Base-by-base conservation (phyloP, 1,140 invertebrate species). In the Stegodyphus mimosarum region DNA sequence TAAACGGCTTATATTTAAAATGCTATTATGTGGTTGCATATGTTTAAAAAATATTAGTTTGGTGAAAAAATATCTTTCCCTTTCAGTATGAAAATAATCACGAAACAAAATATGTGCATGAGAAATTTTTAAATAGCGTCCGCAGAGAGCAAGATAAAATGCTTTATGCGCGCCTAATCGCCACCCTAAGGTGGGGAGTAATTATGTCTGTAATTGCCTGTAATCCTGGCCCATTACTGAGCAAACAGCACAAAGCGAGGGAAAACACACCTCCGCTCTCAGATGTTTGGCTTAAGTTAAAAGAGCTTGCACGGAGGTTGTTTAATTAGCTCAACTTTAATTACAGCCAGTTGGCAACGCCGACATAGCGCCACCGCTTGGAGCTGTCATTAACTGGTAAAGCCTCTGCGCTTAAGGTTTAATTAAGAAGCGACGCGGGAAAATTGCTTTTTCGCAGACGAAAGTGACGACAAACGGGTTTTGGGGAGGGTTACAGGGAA, bases 261-360 rank as follows among this genome's bases (percentile, higher is more conserved):
- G 69, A 81, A 81, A 78, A 66, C 48, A 53, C 76, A 52, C 11
- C 69, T 50, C 51, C 18, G 78, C 69, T 81, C 69, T 55, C 70
- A 72, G 78, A 81, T 78, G 78, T 67, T 81, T 60, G 9, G 52
- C 69, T 81, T 17, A 81, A 78, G 76, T 18, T 81, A 81, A 81
- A 72, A 72, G 77, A 55, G 49, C 49, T 11, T 7, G 49, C 64
- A 49, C 55, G 17, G 13, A 17, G 60, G 10, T 72, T 81, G 78
- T 81, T 81, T 81, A 81, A 81, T 81, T 81, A 81, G 78, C 78
- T 81, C 78, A 72, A 72, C 78, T 81, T 75, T 81, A 71, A 81
- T 71, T 81, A 71, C 18, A 69, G 50, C 7, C 9, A 69, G 76
- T 50, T 78, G 66, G 76, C 64, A 66, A 69, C 66, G 17, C n/a